Conservation (phyloP, 2,797 vertebrate species). For the Notolepis coatsorum region DNA sequence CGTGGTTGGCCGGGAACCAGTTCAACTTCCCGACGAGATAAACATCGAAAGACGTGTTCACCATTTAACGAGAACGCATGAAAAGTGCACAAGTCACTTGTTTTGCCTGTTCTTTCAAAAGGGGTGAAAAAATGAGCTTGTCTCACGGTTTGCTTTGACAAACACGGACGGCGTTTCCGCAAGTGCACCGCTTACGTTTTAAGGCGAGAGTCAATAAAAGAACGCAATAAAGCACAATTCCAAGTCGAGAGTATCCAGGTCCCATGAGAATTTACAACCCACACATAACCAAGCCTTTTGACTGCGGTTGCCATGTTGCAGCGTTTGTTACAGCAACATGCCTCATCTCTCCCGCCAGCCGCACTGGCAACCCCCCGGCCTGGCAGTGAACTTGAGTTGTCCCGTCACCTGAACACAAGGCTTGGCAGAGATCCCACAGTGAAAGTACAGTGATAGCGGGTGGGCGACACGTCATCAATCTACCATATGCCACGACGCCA, state of each 20-base stretch:
- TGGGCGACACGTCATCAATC: slow-evolving; percentile 16
- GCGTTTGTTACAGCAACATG: slow-evolving; percentile 61
- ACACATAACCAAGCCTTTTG: slow-evolving; percentile 3
- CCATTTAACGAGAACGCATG: too few relatives aligned
- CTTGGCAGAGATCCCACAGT: slow-evolving; percentile 12
- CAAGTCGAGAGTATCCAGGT: slow-evolving; percentile 38
- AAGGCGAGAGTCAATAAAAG: background rate
- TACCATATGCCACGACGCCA: slow-evolving; percentile 6
- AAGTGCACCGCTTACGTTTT: background rate
- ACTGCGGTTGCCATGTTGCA: slow-evolving; percentile 40
- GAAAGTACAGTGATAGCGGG: slow-evolving; percentile 19
- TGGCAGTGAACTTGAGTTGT: slow-evolving; percentile 63
- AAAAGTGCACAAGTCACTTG: too few relatives aligned
- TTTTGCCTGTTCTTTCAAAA: background rate
- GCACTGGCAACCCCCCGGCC: slow-evolving; percentile 17
- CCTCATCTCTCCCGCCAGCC: slow-evolving; percentile 53
- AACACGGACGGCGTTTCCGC: background rate
- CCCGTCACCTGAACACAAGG: slow-evolving; percentile 35
- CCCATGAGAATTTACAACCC: slow-evolving; percentile 51
- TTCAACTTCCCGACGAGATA: too few relatives aligned
- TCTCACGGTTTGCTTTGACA: background rate
- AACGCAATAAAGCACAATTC: background rate
- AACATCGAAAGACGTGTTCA: too few relatives aligned
- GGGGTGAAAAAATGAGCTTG: background rate
- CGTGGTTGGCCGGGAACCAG: too few relatives aligned